Evolutionary conservation across 1,140 invertebrate genomes (phyloP), one percentile per base, ranked within the genome.

Genomic region (Lepidurus packardi): DNA sequence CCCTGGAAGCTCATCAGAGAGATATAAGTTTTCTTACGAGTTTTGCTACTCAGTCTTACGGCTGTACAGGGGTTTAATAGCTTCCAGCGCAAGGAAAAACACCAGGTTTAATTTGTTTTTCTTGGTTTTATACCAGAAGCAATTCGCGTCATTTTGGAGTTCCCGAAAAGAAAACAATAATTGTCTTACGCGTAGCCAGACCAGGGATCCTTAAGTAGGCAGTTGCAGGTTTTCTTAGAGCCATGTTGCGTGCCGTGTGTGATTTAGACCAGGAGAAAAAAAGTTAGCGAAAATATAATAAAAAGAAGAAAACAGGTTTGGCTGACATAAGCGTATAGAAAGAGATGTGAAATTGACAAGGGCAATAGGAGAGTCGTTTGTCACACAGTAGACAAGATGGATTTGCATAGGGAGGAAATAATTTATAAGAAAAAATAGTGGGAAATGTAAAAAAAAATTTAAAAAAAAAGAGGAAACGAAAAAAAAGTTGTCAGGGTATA

Each of bases 1-100:
- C 13, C 53, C 53, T 65, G 53, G 53, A 65, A 65, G 53, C 53
- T 65, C 53, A 65, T 65, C 53, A 65, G 53, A 65, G n/a, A 65
- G 21, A 34, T 34, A 65, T 65, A 65, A 65, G n/a, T 65, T 65
- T 65, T 65, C 53, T 65, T 65, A 65, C 21, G 53, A 65, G 53
- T 65, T 65, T 65, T 21, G 53, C 53, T 21, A 65, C 53, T n/a
- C 53, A 65, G 21, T n/a, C 53, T n/a, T 21, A 65, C 13, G 53
- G 53, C 53, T 65, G 4, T 65, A 65, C 8, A 21, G 21, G 21
- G 53, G 21, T 7, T 65, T 65, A 65, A 65, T 65, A 65, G 53
- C 53, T 65, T n/a, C 53, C 16, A 65, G 8, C 16, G 53, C 53
- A 65, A 9, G 16, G 53, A 65, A 65, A 65, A 65, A 9, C 53